phyloP scores from a whole-genome alignment of 2,888 invertebrate species.

The Tuberolachnus salignus region DNA sequence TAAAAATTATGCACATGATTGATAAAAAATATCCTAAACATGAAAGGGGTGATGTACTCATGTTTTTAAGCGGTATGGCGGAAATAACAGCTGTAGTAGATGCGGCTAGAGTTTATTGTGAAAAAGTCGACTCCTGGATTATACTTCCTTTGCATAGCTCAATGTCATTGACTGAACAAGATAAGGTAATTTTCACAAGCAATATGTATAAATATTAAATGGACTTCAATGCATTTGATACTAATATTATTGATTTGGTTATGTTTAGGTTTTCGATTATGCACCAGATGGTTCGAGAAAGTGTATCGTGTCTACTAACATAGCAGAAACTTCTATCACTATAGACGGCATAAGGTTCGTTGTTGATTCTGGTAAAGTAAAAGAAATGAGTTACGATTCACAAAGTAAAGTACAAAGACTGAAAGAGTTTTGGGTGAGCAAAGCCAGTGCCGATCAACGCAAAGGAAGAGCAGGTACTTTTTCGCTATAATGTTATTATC shows the following conservation, averaged over 20 bases:
- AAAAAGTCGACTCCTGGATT: conserved; percentile 84
- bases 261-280: conserved; percentile 82
- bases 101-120: conserved; percentile 80
- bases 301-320: conserved; percentile 97
- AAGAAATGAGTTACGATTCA: conserved; percentile 96
- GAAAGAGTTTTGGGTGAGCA: conserved; percentile 96
- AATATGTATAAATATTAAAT: background rate
- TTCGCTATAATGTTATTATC: background rate
- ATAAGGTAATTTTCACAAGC: conserved; percentile 71
- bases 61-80: conserved; percentile 93
- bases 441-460: conserved; percentile 95
- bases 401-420: conserved; percentile 86
- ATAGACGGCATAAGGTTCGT: conserved; percentile 98
- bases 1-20: conserved; percentile 89
- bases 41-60: conserved; percentile 90
- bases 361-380: conserved; percentile 92
- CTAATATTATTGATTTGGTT: conserved; percentile 53
- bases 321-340: conserved; percentile 98
- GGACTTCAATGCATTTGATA: too few relatives aligned
- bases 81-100: conserved; percentile 89
- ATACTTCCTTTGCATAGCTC: conserved; percentile 91
- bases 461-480: conserved; percentile 81
- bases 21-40: conserved; percentile 83
- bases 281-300: conserved; percentile 93
- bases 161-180: conserved; percentile 91